Base-by-base conservation (phyloP, 2,113 vertebrate genomes). In the Peromyscus polionotus region DNA sequence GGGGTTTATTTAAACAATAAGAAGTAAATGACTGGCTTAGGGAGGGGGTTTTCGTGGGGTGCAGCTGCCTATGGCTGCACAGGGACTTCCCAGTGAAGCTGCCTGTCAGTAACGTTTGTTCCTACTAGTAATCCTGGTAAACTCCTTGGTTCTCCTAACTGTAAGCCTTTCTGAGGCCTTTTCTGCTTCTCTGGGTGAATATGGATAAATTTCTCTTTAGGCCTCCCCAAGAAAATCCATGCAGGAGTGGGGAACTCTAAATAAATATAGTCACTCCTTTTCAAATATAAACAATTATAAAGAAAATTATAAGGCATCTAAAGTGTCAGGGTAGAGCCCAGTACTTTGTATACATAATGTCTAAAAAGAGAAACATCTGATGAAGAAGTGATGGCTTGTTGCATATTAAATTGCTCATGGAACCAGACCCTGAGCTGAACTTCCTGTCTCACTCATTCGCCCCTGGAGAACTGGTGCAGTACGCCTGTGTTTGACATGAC, bases 261-360 rank as follows among this genome's bases (percentile, higher is more conserved):
- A 36, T 31, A 54, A 72, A 36, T 48, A 75, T 75, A 79, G 10
- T 67, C 42, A 70, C 36, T 36, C 3, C 28, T 88, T 90, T 89
- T 89, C 65, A 96, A 93, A 77, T 12, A 68, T 10, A 68, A 57
- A 65, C 72, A 93, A 54, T 85, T 88, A 80, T 79, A 54, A 26
- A 24, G 70, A 91, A 61, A 83, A 65, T 51, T 39, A 12, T 5
- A 76, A 36, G 16, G 57, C 17, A 0, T 13, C 1, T 36, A 1
- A 63, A 45, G 75, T 24, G 11, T 76, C 72, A 76, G 16, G 39
- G 57, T 17, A 45, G 39, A 59, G 36, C 54, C 88, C 12, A 63
- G 33, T 5, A 45, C 36, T 61, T 61, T 31, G 11, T 33, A 20
- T 57, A 24, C 48, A 39, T 42, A 42, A 42, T 65, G 12, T 7